Percentiles rank a stretch among this genome's conserved stretches.
Conservation (phyloP, 2,888 invertebrate species). For the Aleiodes alternator region DNA sequence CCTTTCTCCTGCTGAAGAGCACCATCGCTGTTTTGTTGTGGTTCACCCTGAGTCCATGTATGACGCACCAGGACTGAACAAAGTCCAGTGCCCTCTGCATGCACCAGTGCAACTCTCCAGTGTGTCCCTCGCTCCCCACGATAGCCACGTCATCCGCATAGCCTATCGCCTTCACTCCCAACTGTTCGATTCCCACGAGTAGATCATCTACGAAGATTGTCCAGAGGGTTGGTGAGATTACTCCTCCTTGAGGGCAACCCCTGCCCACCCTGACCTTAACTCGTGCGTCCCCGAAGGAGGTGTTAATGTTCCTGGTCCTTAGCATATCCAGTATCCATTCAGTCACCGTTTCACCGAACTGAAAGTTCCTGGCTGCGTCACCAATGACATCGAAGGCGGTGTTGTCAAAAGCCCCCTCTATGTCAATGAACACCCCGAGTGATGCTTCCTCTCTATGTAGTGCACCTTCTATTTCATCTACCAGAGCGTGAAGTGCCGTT, state of each 20-base stretch:
- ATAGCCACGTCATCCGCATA: constrained; percentile 45
- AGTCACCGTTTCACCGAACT: not conserved
- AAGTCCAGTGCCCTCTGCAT: constrained; percentile 42
- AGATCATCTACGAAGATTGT: constrained; percentile 42
- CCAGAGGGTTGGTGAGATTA: constrained; percentile 46
- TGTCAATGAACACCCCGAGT: constrained; percentile 49
- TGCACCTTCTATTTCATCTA: constrained; percentile 43
- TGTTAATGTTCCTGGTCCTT: not conserved
- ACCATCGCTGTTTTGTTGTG: constrained; percentile 47
- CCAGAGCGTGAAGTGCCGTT: constrained; percentile 46
- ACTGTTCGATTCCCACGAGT: not conserved
- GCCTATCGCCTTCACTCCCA: not conserved
- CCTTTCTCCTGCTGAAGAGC: constrained; percentile 35
- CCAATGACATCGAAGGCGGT: constrained; percentile 37
- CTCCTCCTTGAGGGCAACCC: constrained; percentile 47
- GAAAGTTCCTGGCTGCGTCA: not conserved
- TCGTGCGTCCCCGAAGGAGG: not conserved
- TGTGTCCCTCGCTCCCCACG: constrained; percentile 25
- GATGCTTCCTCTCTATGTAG: not conserved
- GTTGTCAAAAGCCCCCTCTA: constrained; percentile 52
- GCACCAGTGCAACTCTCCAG: constrained; percentile 6
- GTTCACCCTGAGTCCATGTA: constrained; percentile 41
- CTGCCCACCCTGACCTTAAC: constrained; percentile 23
- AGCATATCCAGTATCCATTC: constrained; percentile 39
- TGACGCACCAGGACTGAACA: constrained; percentile 32